Base-by-base conservation (phyloP, 2,113 vertebrate species). In the Gobiocypris rarus region DNA sequence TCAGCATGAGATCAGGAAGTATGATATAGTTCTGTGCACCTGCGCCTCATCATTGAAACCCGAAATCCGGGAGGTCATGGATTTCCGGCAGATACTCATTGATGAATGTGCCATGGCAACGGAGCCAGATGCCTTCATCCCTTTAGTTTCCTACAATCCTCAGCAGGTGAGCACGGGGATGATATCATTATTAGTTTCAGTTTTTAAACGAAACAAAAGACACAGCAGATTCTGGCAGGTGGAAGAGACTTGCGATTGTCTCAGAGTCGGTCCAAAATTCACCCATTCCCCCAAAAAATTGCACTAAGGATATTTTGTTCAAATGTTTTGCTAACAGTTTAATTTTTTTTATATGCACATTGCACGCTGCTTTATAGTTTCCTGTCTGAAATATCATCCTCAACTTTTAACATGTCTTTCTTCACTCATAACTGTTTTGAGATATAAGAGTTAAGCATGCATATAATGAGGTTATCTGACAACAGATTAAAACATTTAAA, bases 61-160 rank as follows among this genome's bases (percentile, higher is more conserved):
- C 0, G 4, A 14, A 61, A 91, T 97, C 77, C 78, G 34, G 9
- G 3, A 77, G 0, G 2, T 0, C 0, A 89, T 96, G 83, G 54
- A 90, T 0, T 81, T 95, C 67, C 86, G n/a, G 56, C 95, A 96
- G 88, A 88, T 96, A 22, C 89, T 97, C 56, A 89, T 96, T 0
- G 96, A 97, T 0, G 95, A 96, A 88, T 95, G 95, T 0, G 95
- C 92, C 85, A 96, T 96, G 96, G 94, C 95, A 90, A 96, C 95
- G 0, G 96, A 96, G 80, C 95, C 96, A 0, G 96, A 97, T 84
- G 94, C 94, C 19, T 94, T 96, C 86, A 95, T 96, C 76, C 96
- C 96, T 0, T 85, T 96, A 81, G 95, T 95, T 83, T 87, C 54
- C 83, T 91, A 95, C 83, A 3, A 0, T 0, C 90, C 88, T 0